Evolutionary conservation across 2,113 vertebrate genomes (phyloP).

Genomic region (Meriones unguiculatus): DNA sequence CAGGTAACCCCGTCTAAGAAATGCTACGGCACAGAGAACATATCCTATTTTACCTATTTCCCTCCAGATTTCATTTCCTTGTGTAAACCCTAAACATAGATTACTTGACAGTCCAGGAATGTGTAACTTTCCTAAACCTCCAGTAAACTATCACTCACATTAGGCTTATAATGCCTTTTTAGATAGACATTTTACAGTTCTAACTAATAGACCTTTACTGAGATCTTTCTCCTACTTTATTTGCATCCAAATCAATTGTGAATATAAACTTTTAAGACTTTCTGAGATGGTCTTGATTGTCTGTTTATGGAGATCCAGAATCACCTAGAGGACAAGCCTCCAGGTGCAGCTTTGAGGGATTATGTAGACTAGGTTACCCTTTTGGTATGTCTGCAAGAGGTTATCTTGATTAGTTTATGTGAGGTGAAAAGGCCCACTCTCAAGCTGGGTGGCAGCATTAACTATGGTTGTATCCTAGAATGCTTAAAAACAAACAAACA

Average conservation of each 20-base stretch:
- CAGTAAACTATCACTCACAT: background rate
- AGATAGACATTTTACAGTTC: background rate
- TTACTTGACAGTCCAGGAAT: background rate
- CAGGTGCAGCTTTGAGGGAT: background rate
- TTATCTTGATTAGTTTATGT: background rate
- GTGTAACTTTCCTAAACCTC: background rate
- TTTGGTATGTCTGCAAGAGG: no score
- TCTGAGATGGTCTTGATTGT: no score
- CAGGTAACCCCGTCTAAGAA: background rate
- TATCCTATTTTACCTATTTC: no score
- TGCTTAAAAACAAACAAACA: background rate
- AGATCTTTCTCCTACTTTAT: background rate
- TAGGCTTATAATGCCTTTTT: background rate
- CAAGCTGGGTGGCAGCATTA: background rate
- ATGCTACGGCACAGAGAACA: background rate
- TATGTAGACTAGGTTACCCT: background rate
- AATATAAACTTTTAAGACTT: constrained; percentile 1
- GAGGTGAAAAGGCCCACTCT: no score
- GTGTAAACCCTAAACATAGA: background rate
- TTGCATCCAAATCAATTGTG: constrained; percentile 10
- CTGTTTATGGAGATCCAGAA: background rate
- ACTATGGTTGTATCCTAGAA: background rate
- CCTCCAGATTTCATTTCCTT: background rate
- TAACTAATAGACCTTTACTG: background rate
- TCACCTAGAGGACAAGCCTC: no score